These are phyloP conservation scores for Melanerpes aurifrons DNA, from an alignment of 2,113 vertebrate species.

Conservation along the genomic window DNA sequence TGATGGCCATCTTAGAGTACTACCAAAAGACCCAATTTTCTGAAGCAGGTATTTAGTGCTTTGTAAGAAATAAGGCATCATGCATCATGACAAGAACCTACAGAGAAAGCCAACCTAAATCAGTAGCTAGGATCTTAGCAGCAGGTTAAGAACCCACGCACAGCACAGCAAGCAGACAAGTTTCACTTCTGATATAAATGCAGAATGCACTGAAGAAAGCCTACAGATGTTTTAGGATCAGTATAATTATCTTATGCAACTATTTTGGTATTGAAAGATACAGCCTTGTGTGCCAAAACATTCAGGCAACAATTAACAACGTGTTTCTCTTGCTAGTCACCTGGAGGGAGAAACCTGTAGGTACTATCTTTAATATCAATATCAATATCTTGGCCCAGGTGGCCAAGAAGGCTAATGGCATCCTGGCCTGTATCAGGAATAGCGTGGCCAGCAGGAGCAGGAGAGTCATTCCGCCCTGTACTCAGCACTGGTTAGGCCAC, in stretches of 20 bases:
- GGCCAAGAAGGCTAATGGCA: too few relatives aligned
- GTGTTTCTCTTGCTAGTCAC: not conserved
- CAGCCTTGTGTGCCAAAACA: not conserved
- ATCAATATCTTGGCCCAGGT: too few relatives aligned
- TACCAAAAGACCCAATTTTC: not conserved
- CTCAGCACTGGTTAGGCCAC: too few relatives aligned
- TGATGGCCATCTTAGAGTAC: not conserved
- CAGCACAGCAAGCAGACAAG: conserved; percentile 48
- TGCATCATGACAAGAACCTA: not conserved
- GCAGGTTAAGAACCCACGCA: conserved; percentile 50
- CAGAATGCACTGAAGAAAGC: conserved; percentile 3
- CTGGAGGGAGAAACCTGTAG: not conserved
- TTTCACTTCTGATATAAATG: conserved; percentile 38
- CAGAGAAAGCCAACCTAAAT: conserved; percentile 31
- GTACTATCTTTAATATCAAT: not conserved
- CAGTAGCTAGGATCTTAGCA: conserved; percentile 54
- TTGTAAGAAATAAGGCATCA: conserved; percentile 5
- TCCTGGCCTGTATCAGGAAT: too few relatives aligned
- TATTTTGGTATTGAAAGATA: conserved; percentile 29
- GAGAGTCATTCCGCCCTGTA: too few relatives aligned
- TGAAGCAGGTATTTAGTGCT: not conserved
- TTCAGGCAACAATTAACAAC: not conserved
- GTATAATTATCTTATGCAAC: conserved; percentile 34
- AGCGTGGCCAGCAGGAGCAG: too few relatives aligned
- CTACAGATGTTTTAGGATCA: conserved; percentile 10